Evolutionary conservation across 2,113 vertebrate species (phyloP).

Genomic region (Cricetomys ansorgei): DNA sequence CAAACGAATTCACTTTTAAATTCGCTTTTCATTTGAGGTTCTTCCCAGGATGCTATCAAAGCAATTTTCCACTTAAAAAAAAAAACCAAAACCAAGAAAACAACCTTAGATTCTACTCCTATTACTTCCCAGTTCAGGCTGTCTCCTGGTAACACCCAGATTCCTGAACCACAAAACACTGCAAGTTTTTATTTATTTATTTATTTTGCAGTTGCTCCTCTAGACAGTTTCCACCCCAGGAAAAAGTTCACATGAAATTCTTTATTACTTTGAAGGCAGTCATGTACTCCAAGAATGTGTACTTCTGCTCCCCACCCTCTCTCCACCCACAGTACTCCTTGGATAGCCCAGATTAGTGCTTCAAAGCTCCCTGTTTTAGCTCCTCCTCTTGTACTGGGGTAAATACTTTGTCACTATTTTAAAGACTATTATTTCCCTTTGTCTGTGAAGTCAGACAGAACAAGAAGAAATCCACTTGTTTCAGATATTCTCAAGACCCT

Average conservation of each 20-base stretch:
- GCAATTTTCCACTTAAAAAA: neutral
- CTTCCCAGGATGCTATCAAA: neutral
- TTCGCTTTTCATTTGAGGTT: constrained; percentile 2
- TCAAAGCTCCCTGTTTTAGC: constrained; percentile 47
- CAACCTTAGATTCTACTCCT: neutral
- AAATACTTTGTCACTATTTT: constrained; percentile 52
- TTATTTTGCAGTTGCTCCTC: neutral
- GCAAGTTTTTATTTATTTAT: neutral
- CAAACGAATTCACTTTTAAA: constrained; percentile 47
- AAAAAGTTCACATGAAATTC: constrained; percentile 2
- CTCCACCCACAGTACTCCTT: constrained; percentile 36
- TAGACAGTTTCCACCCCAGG: neutral
- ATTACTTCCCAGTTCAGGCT: neutral
- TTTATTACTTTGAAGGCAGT: constrained; percentile 3
- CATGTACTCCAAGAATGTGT: constrained; percentile 5
- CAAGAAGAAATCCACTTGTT: constrained; percentile 52
- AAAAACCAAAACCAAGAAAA: no score
- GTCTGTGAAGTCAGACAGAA: constrained; percentile 65
- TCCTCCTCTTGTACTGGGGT: constrained; percentile 49
- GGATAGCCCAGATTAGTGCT: constrained; percentile 25
- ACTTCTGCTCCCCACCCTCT: constrained; percentile 1
- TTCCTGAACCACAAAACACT: constrained; percentile 6
- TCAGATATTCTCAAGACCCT: constrained; percentile 34
- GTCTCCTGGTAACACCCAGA: neutral
- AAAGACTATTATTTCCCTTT: constrained; percentile 58